phyloP scores from a whole-genome alignment of 1,140 invertebrate species.

The Platorchestia sp. region DNA sequence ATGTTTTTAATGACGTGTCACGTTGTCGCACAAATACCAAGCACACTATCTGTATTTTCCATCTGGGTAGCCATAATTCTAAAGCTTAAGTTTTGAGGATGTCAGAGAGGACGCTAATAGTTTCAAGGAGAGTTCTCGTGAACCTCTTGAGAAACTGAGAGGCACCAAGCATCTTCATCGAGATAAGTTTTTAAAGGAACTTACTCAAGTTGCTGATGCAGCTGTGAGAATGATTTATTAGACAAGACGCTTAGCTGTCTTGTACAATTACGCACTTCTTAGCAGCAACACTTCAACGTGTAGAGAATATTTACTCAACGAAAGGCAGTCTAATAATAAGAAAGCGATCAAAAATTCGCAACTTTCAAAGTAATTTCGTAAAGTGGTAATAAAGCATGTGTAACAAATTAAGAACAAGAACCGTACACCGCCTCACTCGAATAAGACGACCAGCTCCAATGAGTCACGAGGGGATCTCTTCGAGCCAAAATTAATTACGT shows the following conservation, averaged over 20 bases:
- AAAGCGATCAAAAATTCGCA: background rate
- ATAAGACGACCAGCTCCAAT: background rate
- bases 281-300: background rate
- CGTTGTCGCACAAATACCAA: too few species aligned
- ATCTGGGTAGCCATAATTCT: too few species aligned
- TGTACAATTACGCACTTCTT: background rate
- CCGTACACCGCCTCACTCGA: background rate
- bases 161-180: too few species aligned
- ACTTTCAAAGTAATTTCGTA: background rate
- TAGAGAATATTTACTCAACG: background rate
- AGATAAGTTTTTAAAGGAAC: too few species aligned
- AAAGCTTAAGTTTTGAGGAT: too few species aligned
- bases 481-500: background rate
- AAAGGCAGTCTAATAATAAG: background rate
- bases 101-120: too few species aligned
- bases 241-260: background rate
- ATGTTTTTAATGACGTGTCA: too few species aligned
- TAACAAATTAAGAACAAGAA: background rate
- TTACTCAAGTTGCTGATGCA: too few species aligned
- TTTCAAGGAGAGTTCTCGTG: too few species aligned
- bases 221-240: background rate
- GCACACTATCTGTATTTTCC: too few species aligned
- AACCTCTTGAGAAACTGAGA: too few species aligned
- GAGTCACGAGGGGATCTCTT: background rate
- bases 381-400: background rate